A percentile compares a stretch with the other conserved stretches of the same genome.
phyloP scores from a whole-genome alignment of 2,888 invertebrate genomes.

The Noctua fimbriata region DNA sequence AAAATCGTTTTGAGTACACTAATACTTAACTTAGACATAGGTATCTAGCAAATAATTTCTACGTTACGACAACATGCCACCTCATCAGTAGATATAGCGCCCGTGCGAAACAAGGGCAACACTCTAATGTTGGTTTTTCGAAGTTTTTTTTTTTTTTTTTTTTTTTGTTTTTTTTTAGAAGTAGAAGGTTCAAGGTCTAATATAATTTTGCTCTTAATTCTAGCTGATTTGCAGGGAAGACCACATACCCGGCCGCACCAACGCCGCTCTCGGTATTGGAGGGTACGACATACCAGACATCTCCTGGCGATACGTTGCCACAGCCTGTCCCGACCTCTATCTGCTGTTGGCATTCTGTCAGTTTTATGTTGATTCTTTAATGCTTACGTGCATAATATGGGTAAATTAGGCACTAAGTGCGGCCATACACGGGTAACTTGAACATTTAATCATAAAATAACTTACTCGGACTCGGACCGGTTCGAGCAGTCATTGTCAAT shows the following conservation, averaged over 20 bases:
- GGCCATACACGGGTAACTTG: not conserved
- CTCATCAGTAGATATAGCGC: not conserved
- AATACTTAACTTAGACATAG: not conserved
- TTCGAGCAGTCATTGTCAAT: no score
- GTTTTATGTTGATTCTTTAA: conserved; percentile 52
- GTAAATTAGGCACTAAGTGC: not conserved
- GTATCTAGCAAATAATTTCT: not conserved
- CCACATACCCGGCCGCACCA: conserved; percentile 76
- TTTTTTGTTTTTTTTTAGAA: no score
- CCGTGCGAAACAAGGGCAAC: not conserved
- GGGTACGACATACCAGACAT: conserved; percentile 81
- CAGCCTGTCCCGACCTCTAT: conserved; percentile 83
- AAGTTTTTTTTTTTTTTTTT: no score
- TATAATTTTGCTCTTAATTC: not conserved
- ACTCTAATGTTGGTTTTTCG: not conserved
- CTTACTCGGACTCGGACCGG: no score
- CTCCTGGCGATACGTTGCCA: conserved; percentile 80
- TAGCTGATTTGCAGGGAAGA: conserved; percentile 85
- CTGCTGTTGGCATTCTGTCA: conserved; percentile 82
- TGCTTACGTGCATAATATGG: not conserved
- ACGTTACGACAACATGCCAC: not conserved
- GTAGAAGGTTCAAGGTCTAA: not conserved
- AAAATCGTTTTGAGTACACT: not conserved
- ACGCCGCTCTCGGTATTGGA: conserved; percentile 75
- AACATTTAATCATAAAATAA: not conserved